phyloP scores from a whole-genome alignment of 2,113 vertebrate species.

The Fukomys damarensis region DNA sequence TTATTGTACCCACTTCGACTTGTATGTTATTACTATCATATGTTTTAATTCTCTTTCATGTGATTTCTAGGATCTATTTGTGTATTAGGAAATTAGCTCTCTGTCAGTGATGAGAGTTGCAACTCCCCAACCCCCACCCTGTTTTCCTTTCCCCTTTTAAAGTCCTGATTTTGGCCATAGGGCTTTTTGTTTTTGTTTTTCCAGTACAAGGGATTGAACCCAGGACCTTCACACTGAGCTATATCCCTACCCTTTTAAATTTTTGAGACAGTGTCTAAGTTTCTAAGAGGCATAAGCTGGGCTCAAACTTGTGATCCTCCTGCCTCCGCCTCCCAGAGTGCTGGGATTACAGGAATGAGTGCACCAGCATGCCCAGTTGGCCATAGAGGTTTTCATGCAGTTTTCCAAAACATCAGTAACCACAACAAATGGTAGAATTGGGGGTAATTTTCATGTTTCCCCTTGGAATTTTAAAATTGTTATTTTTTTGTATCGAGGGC shows the following conservation, averaged over 20 bases:
- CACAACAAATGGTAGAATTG: neutral
- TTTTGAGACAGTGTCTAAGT: neutral
- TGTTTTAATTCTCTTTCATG: neutral
- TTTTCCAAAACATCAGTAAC: neutral
- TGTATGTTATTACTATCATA: neutral
- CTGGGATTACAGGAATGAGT: neutral
- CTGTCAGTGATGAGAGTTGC: neutral
- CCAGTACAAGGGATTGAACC: neutral
- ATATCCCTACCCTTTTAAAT: neutral
- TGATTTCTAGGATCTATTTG: neutral
- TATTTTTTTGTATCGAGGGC: neutral
- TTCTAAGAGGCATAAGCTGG: neutral
- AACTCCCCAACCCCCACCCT: neutral
- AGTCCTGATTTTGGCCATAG: neutral
- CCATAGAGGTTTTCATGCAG: neutral
- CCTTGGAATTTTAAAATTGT: neutral
- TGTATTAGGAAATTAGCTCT: neutral
- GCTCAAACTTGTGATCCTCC: neutral
- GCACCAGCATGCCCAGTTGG: neutral
- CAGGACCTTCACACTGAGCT: neutral
- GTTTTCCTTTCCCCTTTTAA: neutral
- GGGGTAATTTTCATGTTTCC: neutral
- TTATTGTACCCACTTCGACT: rapidly evolving
- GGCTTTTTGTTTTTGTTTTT: neutral
- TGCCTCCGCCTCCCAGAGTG: neutral